Evolutionary conservation across 2,113 vertebrate genomes (phyloP).

Genomic region (Rousettus leschenaultii): DNA sequence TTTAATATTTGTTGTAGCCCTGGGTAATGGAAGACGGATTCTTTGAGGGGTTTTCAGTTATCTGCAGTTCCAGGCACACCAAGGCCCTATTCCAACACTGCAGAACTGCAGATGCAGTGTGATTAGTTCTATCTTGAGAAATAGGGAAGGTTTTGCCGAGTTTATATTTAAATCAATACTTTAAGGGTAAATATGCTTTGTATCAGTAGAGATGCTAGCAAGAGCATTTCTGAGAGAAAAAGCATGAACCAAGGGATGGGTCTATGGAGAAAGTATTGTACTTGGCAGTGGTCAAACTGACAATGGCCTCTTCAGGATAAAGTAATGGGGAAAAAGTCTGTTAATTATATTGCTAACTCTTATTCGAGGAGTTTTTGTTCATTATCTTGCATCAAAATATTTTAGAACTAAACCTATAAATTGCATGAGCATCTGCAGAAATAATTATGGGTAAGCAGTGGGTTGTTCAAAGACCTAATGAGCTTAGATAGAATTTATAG

Average conservation of each 20-base stretch:
- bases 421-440: neutral
- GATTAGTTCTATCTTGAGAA: constrained; percentile 39
- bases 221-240: constrained; percentile 22
- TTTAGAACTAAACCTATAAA: neutral
- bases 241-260: neutral
- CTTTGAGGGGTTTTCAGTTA: neutral
- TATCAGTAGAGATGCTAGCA: neutral
- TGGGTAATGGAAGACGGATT: neutral
- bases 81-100: neutral
- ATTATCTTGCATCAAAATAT: neutral
- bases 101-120: neutral
- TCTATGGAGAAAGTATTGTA: neutral
- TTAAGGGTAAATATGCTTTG: neutral
- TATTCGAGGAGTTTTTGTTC: neutral
- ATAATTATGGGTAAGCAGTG: neutral
- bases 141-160: neutral
- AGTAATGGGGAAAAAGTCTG: neutral
- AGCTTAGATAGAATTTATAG: neutral
- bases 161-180: constrained; percentile 36
- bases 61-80: neutral
- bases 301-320: neutral
- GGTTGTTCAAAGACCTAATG: neutral
- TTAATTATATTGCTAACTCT: neutral
- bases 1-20: neutral
- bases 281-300: neutral